These are phyloP conservation scores for Proteles cristata DNA, from an alignment of 2,113 vertebrate genomes.

Conservation along the genomic window DNA sequence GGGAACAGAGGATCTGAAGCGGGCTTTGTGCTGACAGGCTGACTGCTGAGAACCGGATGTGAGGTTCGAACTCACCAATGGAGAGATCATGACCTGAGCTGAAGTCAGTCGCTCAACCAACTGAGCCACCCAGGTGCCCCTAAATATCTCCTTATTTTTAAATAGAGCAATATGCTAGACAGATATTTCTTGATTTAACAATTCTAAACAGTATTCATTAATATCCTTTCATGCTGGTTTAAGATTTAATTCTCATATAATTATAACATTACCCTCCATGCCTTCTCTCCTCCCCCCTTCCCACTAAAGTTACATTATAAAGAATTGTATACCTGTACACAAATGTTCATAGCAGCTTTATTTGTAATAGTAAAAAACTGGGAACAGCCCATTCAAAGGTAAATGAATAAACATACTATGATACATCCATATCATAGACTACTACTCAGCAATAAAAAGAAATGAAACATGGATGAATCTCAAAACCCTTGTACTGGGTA, in stretches of 20 bases:
- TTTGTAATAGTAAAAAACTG: conserved; percentile 9
- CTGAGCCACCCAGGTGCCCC: not conserved
- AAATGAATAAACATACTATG: not conserved
- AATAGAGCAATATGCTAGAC: not conserved
- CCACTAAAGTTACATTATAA: not conserved
- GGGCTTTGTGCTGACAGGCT: too few species aligned
- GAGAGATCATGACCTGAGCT: not conserved
- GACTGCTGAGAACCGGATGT: not conserved
- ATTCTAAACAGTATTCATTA: not conserved
- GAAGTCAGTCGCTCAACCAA: not conserved
- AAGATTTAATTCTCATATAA: not conserved
- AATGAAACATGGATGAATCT: not conserved
- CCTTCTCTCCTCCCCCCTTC: not conserved
- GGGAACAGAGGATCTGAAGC: too few species aligned
- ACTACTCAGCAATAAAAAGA: not conserved
- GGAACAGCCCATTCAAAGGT: not conserved
- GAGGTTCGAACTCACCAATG: not conserved
- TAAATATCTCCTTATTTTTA: not conserved
- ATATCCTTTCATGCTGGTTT: not conserved
- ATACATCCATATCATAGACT: not conserved
- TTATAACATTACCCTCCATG: not conserved
- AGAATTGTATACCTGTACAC: not conserved
- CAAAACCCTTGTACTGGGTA: not conserved
- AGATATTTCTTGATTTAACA: conserved; percentile 39
- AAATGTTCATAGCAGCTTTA: not conserved